Evolutionary conservation across 2,113 vertebrate genomes (phyloP), one percentile per base, ranked within the genome.

Genomic region (Centropristis striata): DNA sequence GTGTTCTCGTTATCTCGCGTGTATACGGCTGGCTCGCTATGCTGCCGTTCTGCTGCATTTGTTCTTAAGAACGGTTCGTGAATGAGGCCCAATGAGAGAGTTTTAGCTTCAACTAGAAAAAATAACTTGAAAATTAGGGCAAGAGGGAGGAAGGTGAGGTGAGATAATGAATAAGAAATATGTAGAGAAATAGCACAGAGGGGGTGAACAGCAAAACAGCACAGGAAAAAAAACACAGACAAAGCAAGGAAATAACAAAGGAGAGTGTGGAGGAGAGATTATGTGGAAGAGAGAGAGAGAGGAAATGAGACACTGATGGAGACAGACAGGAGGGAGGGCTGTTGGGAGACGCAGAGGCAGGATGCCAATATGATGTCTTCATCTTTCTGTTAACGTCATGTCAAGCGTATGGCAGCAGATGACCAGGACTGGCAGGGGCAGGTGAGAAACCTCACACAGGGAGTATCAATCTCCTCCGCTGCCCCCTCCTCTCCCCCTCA

Each of bases 331-430:
- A 84, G 44, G 53, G 37, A 59, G 63, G 53, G 74, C 70, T 78
- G 78, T 50, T 59, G 83, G 61, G 60, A 86, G 82, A 77, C 9
- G 14, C 49, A 42, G 63, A 85, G 69, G 78, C 71, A 80, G 79
- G 68, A 86, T 88, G 88, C 80, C 88, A 89, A 79, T 89, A 85
- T 70, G 70, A 91, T 90, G 88, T 90, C 84, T 88, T 88, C 73
- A 89, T 86, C 75, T 75, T 68, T 73, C 64, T 74, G 87, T 77
- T 80, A 85, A 72, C 59, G 78, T 87, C 88, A 84, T 76, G 75
- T 90, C 86, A 83, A 51, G 76, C 55, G 54, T 86, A 84, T 72
- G 75, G 75, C 82, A 90, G 64, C 76, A 90, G 78, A 75, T 76
- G 78, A 87, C 84, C 72, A 80, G 73, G 61, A 81, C 72, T 46